phyloP scores from a whole-genome alignment of 2,113 vertebrate species.

The Pelusios castaneus region DNA sequence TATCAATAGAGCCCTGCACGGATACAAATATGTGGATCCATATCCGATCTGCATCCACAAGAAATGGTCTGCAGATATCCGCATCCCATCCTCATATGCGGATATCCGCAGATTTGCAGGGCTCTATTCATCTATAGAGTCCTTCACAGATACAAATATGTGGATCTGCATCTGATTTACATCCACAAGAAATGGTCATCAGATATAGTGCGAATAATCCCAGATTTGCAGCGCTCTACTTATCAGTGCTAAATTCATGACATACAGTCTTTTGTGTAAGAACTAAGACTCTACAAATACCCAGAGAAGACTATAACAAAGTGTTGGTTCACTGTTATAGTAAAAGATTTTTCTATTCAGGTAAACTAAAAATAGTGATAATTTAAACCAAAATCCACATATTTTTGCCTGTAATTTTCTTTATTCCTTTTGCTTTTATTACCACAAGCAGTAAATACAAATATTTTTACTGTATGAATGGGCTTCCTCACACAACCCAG shows the following conservation, averaged over 20 bases:
- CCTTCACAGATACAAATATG: too few relatives aligned
- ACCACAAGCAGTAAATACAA: not conserved
- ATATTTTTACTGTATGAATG: not conserved
- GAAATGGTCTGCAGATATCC: too few relatives aligned
- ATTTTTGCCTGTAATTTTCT: not conserved
- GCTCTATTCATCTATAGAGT: too few relatives aligned
- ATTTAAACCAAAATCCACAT: slow-evolving; percentile 6
- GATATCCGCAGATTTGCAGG: too few relatives aligned
- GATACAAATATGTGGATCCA: too few relatives aligned
- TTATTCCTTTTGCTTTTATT: not conserved
- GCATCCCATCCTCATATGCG: too few relatives aligned
- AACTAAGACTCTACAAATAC: slow-evolving; percentile 6
- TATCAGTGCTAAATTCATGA: not conserved
- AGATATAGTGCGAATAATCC: too few relatives aligned
- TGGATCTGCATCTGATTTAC: too few relatives aligned
- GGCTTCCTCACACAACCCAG: not conserved
- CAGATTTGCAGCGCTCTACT: not conserved
- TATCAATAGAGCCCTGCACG: not conserved
- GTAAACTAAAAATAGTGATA: slow-evolving; percentile 14
- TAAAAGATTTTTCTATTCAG: slow-evolving; percentile 21
- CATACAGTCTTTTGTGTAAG: not conserved
- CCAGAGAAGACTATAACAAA: slow-evolving; percentile 5
- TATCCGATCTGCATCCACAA: too few relatives aligned
- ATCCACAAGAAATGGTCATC: too few relatives aligned
- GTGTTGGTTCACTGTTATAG: not conserved